Percentiles rank a stretch among this genome's conserved stretches.
phyloP scores from a whole-genome alignment of 2,888 invertebrate species.

The Holacanthella duospinosa region DNA sequence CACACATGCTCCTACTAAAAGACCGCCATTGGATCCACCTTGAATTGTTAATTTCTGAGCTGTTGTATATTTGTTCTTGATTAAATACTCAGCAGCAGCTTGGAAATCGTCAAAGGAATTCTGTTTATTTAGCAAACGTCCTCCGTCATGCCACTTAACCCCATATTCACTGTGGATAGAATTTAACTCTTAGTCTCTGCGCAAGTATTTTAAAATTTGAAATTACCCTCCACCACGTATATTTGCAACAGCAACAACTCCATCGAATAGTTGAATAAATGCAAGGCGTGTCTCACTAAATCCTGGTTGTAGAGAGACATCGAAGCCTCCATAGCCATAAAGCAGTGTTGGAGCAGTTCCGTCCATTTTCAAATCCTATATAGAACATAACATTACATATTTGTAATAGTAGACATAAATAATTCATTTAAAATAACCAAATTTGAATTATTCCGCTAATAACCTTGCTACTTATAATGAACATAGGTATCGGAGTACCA shows the following conservation, averaged over 20 bases:
- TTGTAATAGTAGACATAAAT: neutral
- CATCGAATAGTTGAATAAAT: conserved; percentile 8
- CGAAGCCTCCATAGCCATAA: conserved; percentile 13
- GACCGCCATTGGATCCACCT: conserved; percentile 93
- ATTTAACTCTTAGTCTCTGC: neutral
- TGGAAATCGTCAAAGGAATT: conserved; percentile 96
- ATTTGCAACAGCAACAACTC: conserved; percentile 10
- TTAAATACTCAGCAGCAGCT: conserved; percentile 77
- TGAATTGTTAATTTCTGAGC: conserved; percentile 65
- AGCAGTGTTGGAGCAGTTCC: conserved; percentile 45
- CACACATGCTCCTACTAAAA: conserved; percentile 84
- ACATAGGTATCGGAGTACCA: conserved; percentile 89
- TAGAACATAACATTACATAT: neutral
- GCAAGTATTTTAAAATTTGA: neutral
- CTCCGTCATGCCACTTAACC: conserved; percentile 16
- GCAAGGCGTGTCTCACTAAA: neutral
- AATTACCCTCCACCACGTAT: conserved; percentile 13
- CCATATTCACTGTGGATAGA: conserved; percentile 21
- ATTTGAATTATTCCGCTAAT: neutral
- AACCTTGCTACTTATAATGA: conserved; percentile 47
- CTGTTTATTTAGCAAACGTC: conserved; percentile 46
- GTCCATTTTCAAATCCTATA: conserved; percentile 45
- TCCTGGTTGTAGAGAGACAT: neutral
- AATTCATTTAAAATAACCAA: neutral
- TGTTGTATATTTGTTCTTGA: conserved; percentile 63